Conservation (phyloP, 2,797 vertebrate species). For the Pterois miles region DNA sequence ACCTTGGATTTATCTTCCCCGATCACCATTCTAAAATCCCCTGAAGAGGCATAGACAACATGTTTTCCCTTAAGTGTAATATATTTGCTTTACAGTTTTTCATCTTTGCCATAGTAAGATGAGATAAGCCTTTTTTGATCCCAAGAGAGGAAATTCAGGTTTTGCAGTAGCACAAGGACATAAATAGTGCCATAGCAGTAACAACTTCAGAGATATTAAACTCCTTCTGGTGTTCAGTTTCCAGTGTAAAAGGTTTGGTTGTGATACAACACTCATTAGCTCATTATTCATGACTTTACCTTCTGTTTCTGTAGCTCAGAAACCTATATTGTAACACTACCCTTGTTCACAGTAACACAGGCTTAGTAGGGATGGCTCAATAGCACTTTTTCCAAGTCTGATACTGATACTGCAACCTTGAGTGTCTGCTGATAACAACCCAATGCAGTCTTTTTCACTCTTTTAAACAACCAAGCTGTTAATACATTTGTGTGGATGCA, state of each 20-base stretch:
- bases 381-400: too few relatives aligned
- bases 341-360: not conserved
- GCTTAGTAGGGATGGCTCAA: not conserved
- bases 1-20: conserved; percentile 95
- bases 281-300: not conserved
- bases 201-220: not conserved
- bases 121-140: not conserved
- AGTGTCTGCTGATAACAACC: too few relatives aligned
- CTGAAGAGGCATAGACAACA: conserved; percentile 67
- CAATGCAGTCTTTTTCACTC: too few relatives aligned
- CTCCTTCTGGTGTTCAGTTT: not conserved
- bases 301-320: not conserved
- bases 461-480: too few relatives aligned
- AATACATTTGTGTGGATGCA: too few relatives aligned
- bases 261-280: not conserved
- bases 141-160: not conserved
- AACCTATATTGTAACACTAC: not conserved
- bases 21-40: conserved; percentile 96
- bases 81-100: not conserved
- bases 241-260: not conserved
- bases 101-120: not conserved
- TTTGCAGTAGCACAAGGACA: not conserved
- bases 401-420: too few relatives aligned
- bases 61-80: not conserved
- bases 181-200: not conserved